Evolutionary conservation across 2,113 vertebrate genomes (phyloP).

Genomic region (Neolamprologus longior): DNA sequence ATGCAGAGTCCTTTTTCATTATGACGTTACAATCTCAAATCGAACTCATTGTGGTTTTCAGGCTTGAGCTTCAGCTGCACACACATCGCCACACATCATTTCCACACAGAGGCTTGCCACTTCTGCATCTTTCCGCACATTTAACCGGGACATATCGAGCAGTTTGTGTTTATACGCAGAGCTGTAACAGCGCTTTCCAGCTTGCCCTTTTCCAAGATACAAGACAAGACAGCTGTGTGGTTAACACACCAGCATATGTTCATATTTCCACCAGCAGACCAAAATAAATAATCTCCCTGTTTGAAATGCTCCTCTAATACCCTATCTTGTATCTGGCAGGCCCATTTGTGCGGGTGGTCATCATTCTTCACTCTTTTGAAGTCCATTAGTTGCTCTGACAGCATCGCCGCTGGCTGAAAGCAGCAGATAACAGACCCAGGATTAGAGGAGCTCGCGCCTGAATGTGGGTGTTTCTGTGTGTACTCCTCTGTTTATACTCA

Average conservation of each 20-base stretch:
- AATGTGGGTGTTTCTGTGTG: neutral
- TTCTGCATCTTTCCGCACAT: neutral
- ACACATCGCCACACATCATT: neutral
- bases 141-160: neutral
- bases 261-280: constrained; percentile 26
- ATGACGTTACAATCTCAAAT: neutral
- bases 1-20: neutral
- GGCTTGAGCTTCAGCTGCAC: neutral
- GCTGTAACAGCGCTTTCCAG: neutral
- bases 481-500: neutral
- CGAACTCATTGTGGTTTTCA: neutral
- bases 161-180: neutral
- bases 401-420: constrained; percentile 43
- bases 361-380: constrained; percentile 53
- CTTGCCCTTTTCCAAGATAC: constrained; percentile 16
- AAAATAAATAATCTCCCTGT: constrained; percentile 38
- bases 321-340: constrained; percentile 48
- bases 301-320: constrained; percentile 42
- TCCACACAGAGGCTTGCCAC: neutral
- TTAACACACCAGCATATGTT: constrained; percentile 32
- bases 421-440: constrained; percentile 47
- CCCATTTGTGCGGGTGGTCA: constrained; percentile 48
- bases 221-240: constrained; percentile 23
- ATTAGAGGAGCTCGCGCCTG: constrained; percentile 29
- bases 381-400: constrained; percentile 54